Evolutionary conservation across 1,140 invertebrate genomes (phyloP), one percentile per base, ranked within the genome.

Genomic region (Trichonephila clavata): DNA sequence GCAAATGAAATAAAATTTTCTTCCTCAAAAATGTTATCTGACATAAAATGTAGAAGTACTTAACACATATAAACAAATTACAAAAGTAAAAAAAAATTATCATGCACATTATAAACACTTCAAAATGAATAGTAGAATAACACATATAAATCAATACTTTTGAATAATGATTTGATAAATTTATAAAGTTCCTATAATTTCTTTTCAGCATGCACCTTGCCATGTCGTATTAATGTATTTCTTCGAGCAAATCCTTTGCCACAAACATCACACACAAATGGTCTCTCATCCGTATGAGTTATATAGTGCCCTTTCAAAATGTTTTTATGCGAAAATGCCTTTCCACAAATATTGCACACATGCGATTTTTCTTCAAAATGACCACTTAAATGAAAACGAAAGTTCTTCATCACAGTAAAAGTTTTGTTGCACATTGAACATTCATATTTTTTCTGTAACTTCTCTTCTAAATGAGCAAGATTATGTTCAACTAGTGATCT

Each of bases 191-290:
- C 61, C 20, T 21, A 20, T 20, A 20, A 21, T n/a, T 83, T n/a
- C n/a, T 13, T 59, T 59, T 84, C 20, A 2, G 43, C 50, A 32
- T 84, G 81, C 10, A 24, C n/a, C 14, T 57, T 27, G 2, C 24
- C n/a, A 61, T 86, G 84, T 20, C 21, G 16, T 5, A n/a, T 86
- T 24, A 86, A 57, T 39, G 24, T 86, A 21, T 63, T 27, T 18
- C 63, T 86, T 18, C 57, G n/a, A 1, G n/a, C 14, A 32, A 86
- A 86, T 86, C n/a, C 60, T 86, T 27, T 86, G 14, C 39, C 27
- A 39, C 84, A 86, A 27, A 86, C 60, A 20, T 86, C 60, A 60
- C 84, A 86, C 16, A 24, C 27, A 86, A 32, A 27, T 8, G 84
- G 84, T 24, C 39, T 86, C 18, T n/a, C 24, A 20, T 86, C 16